phyloP scores from a whole-genome alignment of 2,797 vertebrate species.

The Euthynnus affinis region DNA sequence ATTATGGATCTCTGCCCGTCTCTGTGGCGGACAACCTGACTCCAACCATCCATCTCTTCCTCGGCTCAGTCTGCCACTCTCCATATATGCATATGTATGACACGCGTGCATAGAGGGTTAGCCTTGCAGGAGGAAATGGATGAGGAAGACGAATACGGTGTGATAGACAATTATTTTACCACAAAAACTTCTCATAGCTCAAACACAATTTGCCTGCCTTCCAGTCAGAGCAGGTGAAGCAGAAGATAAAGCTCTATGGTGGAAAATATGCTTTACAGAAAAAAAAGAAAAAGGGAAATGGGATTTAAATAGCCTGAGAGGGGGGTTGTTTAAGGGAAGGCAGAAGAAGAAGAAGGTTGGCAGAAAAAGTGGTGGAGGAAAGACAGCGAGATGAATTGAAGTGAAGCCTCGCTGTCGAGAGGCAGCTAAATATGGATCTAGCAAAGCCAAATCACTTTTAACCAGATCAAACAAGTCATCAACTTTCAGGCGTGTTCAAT shows the following conservation, averaged over 20 bases:
- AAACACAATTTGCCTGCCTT: constrained; percentile 15
- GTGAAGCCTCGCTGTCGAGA: constrained; percentile 41
- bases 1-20: constrained; percentile 57
- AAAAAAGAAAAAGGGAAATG: neutral
- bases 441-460: constrained; percentile 50
- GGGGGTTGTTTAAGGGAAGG: neutral
- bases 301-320: constrained; percentile 39
- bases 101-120: neutral
- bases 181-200: neutral
- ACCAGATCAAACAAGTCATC: constrained; percentile 68
- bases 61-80: constrained; percentile 25
- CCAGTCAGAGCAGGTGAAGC: constrained; percentile 25
- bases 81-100: constrained; percentile 48
- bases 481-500: constrained; percentile 36
- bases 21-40: constrained; percentile 35
- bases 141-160: neutral
- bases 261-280: constrained; percentile 20
- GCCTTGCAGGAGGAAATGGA: neutral
- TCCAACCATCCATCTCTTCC: constrained; percentile 53
- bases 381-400: constrained; percentile 51
- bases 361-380: constrained; percentile 4
- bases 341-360: constrained; percentile 5
- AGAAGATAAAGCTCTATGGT: constrained; percentile 14
- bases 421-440: constrained; percentile 58
- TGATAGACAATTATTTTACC: constrained; percentile 13